Evolutionary conservation across 1,140 invertebrate genomes (phyloP).

Genomic region (Drosophila nebulosa): DNA sequence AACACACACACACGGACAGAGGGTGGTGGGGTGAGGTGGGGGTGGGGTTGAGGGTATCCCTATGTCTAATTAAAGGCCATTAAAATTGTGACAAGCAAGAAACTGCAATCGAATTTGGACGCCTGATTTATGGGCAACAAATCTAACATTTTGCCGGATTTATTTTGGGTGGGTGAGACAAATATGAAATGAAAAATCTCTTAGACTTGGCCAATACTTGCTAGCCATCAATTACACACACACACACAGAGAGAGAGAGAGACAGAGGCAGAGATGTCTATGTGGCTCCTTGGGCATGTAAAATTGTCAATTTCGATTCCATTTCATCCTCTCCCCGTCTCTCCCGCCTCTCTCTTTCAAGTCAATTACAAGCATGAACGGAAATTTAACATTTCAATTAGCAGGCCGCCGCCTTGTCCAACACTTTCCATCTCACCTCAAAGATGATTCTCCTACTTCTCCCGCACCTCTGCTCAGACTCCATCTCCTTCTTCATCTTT

Average conservation of each 20-base stretch:
- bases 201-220: conserved; percentile 53
- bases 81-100: conserved; percentile 60
- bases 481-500: no score
- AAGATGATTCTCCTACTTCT: background rate
- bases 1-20: conserved; percentile 23
- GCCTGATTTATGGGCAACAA: conserved; percentile 73
- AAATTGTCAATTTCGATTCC: conserved; percentile 66
- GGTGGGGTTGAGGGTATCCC: background rate
- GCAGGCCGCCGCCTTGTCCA: conserved; percentile 15
- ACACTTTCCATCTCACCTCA: background rate
- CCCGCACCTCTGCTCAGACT: no score
- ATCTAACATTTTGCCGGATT: conserved; percentile 28
- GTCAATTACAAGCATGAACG: conserved; percentile 80
- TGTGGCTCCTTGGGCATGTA: conserved; percentile 17
- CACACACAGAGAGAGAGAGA: background rate
- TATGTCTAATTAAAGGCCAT: conserved; percentile 62
- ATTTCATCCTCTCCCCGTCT: background rate
- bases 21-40: background rate
- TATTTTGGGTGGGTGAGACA: background rate
- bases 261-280: no score
- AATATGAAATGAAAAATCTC: conserved; percentile 51
- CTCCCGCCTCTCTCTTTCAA: conserved; percentile 33
- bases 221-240: conserved; percentile 54
- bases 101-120: conserved; percentile 49
- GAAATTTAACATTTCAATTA: conserved; percentile 80